These are phyloP conservation scores for Otis tarda DNA, from an alignment of 2,113 vertebrate genomes.

Conservation along the genomic window DNA sequence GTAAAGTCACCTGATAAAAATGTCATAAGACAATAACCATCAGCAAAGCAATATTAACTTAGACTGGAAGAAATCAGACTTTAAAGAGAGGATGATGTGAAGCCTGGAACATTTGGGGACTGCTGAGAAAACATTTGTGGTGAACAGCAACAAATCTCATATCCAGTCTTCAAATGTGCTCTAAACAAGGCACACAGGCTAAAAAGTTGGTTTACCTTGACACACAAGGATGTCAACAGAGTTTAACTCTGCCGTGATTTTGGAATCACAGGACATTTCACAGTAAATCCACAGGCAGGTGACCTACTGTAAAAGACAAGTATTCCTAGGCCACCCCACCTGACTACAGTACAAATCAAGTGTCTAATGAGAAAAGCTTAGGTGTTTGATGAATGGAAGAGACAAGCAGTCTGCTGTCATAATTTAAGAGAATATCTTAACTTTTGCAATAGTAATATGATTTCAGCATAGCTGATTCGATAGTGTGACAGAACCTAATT, in stretches of 20 bases:
- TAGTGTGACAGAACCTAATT: background rate
- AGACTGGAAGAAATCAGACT: background rate
- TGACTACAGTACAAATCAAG: background rate
- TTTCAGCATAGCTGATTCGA: background rate
- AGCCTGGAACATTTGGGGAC: background rate
- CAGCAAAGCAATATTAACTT: background rate
- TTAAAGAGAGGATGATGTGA: background rate
- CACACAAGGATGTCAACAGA: background rate
- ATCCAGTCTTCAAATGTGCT: background rate
- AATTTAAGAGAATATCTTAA: background rate
- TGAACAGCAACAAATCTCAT: background rate
- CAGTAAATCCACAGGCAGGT: background rate
- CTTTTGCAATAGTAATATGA: background rate
- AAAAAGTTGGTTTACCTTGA: background rate
- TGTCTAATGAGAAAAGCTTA: background rate
- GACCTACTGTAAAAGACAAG: conserved; percentile 14
- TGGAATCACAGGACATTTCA: background rate
- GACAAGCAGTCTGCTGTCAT: background rate
- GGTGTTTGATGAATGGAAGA: background rate
- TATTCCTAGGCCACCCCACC: background rate
- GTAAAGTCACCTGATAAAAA: background rate
- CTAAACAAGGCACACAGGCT: background rate
- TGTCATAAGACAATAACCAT: background rate
- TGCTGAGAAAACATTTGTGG: background rate
- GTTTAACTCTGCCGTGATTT: conserved; percentile 13